Evolutionary conservation across 2,113 vertebrate species (phyloP).

Genomic region (Glaucomys volans): DNA sequence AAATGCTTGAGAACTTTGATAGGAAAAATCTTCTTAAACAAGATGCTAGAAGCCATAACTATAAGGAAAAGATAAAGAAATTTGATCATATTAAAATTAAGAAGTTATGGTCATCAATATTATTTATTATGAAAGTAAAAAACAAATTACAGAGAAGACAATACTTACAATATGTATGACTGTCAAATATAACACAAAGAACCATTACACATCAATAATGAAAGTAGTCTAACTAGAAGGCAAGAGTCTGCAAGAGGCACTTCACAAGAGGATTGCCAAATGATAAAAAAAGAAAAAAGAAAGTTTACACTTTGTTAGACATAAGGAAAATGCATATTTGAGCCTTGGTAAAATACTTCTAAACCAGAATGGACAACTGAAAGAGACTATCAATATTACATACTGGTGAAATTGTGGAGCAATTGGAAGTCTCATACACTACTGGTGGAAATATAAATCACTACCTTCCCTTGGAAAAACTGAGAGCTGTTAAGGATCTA

Average conservation of each 20-base stretch:
- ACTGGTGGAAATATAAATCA: neutral
- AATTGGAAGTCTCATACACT: neutral
- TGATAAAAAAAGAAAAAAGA: conserved; percentile 20
- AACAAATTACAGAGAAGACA: neutral
- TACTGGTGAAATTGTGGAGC: neutral
- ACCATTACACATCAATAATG: neutral
- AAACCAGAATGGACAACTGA: neutral
- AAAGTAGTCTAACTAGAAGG: neutral
- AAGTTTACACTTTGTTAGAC: neutral
- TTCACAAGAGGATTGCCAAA: conserved; percentile 9
- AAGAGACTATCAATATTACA: neutral
- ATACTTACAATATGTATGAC: neutral
- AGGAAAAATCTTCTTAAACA: neutral
- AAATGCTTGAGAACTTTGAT: neutral
- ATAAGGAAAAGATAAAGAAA: neutral
- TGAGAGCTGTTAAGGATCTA: neutral
- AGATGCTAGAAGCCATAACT: neutral
- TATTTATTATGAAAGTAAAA: neutral
- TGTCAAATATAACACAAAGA: neutral
- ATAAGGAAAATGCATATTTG: conserved; percentile 27
- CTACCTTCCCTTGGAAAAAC: neutral
- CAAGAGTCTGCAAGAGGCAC: neutral
- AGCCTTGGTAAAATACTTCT: neutral
- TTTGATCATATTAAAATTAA: conserved; percentile 14
- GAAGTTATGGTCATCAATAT: neutral